Conservation (phyloP, 1,140 invertebrate species). For the Gryon sp. region DNA sequence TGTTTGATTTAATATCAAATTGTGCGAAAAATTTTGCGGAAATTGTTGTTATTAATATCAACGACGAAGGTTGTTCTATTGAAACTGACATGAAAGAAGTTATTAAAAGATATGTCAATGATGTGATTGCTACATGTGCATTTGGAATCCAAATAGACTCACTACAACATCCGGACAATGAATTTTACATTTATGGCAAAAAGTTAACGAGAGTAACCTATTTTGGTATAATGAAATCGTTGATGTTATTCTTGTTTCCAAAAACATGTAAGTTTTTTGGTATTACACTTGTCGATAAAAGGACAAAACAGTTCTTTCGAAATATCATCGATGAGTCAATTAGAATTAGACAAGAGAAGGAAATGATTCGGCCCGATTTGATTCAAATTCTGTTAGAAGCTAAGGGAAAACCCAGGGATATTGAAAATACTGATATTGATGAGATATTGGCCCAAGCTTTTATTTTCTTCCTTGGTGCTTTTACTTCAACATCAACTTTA, state of each 20-base stretch:
- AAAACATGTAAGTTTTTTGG: conserved; percentile 40
- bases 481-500: conserved; percentile 81
- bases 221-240: conserved; percentile 68
- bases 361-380: conserved; percentile 78
- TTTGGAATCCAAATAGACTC: conserved; percentile 44
- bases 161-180: conserved; percentile 32
- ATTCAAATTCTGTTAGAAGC: conserved; percentile 79
- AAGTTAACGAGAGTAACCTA: conserved; percentile 42
- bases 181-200: conserved; percentile 29
- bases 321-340: conserved; percentile 78
- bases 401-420: background rate
- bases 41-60: conserved; percentile 8
- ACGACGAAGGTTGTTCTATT: background rate
- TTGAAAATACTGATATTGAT: background rate
- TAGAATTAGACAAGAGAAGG: conserved; percentile 74
- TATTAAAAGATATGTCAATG: conserved; percentile 43
- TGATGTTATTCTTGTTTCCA: conserved; percentile 44
- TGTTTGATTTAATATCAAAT: conserved; percentile 71
- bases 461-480: conserved; percentile 78
- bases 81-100: conserved; percentile 63
- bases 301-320: conserved; percentile 67
- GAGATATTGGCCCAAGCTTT: conserved; percentile 50
- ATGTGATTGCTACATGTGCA: conserved; percentile 45
- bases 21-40: conserved; percentile 54
- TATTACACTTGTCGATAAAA: conserved; percentile 50